Conservation (phyloP, 2,113 vertebrate genomes). For the Charadrius vociferus region DNA sequence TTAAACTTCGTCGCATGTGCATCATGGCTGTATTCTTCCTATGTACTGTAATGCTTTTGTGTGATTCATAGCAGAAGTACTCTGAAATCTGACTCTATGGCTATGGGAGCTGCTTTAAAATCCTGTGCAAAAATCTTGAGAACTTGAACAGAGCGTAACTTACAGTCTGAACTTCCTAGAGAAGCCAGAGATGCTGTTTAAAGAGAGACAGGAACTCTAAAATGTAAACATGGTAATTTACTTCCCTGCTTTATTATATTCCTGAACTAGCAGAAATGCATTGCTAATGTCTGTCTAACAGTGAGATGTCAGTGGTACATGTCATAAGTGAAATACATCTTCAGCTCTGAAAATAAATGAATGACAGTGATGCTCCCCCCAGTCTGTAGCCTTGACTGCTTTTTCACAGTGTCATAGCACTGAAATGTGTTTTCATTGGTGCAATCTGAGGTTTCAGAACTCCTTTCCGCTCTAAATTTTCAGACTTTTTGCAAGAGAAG, state of each 20-base stretch:
- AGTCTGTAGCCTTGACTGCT: neutral
- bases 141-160: neutral
- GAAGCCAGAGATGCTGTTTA: neutral
- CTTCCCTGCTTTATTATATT: neutral
- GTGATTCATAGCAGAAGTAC: neutral
- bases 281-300: neutral
- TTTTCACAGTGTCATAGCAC: neutral
- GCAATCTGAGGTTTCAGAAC: neutral
- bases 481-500: constrained; percentile 90
- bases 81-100: neutral
- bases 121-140: neutral
- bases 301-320: neutral
- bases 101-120: neutral
- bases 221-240: neutral
- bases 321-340: neutral
- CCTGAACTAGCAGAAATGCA: neutral
- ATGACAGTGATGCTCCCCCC: neutral
- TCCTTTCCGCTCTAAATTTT: neutral
- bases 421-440: neutral
- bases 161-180: neutral
- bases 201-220: neutral
- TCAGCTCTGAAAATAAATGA: neutral
- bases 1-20: neutral
- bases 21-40: neutral
- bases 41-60: neutral